These are phyloP conservation scores for Holotrichia oblita DNA, from an alignment of 1,140 invertebrate species.

Conservation along the genomic window DNA sequence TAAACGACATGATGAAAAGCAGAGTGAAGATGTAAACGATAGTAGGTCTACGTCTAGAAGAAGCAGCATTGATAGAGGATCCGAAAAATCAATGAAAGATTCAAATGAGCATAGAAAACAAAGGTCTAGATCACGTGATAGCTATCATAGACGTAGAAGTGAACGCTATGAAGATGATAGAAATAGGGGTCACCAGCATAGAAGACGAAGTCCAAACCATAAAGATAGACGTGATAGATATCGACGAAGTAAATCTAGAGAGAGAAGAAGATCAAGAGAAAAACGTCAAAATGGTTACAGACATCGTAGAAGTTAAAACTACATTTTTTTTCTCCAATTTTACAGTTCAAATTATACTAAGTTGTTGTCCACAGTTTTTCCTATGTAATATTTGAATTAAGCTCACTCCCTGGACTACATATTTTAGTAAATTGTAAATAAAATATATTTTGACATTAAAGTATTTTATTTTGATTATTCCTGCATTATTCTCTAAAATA, in stretches of 20 bases:
- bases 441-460: conserved; percentile 10
- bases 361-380: too few species aligned
- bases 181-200: neutral
- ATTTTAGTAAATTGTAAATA: neutral
- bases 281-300: conserved; percentile 2
- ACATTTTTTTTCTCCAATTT: neutral
- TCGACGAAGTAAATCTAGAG: neutral
- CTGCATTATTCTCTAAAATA: too few species aligned
- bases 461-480: neutral
- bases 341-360: neutral
- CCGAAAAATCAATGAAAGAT: neutral
- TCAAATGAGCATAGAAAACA: neutral
- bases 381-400: neutral
- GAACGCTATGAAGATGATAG: neutral
- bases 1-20: neutral
- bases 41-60: neutral
- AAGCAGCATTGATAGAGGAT: conserved; percentile 20
- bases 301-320: neutral
- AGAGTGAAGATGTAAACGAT: neutral
- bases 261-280: neutral
- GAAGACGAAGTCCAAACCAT: neutral
- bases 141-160: neutral
- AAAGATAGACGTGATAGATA: neutral
- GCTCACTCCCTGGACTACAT: neutral
- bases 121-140: neutral